phyloP scores from a whole-genome alignment of 2,797 vertebrate species.

The Sternotherus odoratus region DNA sequence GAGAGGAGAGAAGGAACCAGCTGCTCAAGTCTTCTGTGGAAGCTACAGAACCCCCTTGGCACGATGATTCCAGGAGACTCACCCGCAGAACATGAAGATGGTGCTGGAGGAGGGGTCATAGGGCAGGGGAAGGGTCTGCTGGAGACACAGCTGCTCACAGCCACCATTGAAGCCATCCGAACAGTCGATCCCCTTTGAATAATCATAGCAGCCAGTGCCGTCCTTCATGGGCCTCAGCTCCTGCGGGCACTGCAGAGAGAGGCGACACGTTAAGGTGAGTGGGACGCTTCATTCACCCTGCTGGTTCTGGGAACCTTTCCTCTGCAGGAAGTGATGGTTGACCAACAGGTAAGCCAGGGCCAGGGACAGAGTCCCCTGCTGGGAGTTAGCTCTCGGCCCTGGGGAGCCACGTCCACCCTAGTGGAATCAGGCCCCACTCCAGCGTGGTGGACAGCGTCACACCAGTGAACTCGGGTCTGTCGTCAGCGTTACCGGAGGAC shows the following conservation, averaged over 20 bases:
- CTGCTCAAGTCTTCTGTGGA: neutral
- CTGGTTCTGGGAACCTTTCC: neutral
- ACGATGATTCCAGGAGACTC: conserved; percentile 65
- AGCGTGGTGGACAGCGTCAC: neutral
- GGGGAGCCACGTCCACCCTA: neutral
- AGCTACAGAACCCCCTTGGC: neutral
- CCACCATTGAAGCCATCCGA: conserved; percentile 97
- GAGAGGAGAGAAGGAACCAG: neutral
- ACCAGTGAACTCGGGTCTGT: neutral
- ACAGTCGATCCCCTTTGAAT: conserved; percentile 96
- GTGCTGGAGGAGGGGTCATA: conserved; percentile 93
- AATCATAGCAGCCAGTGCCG: conserved; percentile 96
- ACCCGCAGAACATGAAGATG: conserved; percentile 99
- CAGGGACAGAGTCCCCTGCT: neutral
- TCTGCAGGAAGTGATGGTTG: neutral
- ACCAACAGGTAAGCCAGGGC: neutral
- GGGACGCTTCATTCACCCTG: rapidly evolving
- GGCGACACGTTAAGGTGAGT: neutral
- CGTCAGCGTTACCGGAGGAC: neutral
- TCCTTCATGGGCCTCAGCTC: conserved; percentile 98
- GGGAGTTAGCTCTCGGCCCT: neutral
- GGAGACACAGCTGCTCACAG: conserved; percentile 97
- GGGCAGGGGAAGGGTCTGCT: conserved; percentile 92
- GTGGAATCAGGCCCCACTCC: neutral
- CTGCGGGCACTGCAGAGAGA: conserved; percentile 89